phyloP scores from a whole-genome alignment of 2,113 vertebrate species.

The Tachuris rubrigastra region DNA sequence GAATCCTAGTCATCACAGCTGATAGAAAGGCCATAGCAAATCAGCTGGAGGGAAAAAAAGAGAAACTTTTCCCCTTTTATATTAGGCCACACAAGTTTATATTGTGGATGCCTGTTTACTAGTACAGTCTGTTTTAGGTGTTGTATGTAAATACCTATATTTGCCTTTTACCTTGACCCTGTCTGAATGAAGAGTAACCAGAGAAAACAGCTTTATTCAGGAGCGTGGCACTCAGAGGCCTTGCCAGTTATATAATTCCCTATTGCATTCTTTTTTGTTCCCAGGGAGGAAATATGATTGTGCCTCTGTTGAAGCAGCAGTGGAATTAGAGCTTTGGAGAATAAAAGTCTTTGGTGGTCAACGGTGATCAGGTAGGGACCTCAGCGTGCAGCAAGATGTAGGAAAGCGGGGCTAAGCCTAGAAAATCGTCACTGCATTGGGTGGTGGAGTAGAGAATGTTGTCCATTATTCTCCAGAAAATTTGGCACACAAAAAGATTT shows the following conservation, averaged over 20 bases:
- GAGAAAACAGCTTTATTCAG: background rate
- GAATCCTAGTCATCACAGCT: background rate
- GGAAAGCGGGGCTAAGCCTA: background rate
- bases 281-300: background rate
- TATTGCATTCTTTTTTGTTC: background rate
- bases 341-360: background rate
- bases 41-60: background rate
- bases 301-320: background rate
- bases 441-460: background rate
- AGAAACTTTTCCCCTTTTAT: background rate
- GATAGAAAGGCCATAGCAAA: background rate
- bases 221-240: background rate
- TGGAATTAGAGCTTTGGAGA: background rate
- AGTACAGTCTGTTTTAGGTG: background rate
- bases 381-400: background rate
- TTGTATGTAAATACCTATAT: background rate
- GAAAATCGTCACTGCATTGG: background rate
- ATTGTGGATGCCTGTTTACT: background rate
- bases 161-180: background rate
- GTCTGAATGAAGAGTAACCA: background rate
- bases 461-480: background rate
- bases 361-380: background rate
- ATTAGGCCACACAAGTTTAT: background rate
- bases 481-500: background rate
- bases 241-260: background rate